Conservation (phyloP, 2,113 vertebrate genomes). For the Labeo rohita region DNA sequence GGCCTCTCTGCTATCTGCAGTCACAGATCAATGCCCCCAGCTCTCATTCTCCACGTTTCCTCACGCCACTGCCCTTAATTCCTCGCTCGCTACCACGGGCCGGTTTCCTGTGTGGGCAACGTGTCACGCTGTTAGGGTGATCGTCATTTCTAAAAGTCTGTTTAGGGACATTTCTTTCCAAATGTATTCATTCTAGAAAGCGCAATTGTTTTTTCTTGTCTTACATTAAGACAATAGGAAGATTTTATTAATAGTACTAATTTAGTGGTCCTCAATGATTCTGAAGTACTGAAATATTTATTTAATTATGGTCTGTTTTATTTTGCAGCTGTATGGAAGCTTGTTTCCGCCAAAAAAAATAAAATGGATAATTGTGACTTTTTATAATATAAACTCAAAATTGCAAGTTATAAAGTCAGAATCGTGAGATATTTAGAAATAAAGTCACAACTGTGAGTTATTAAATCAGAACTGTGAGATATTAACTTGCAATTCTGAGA, state of each 20-base stretch:
- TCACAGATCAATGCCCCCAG: constrained; percentile 73
- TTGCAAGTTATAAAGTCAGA: too few relatives aligned
- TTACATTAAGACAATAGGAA: neutral
- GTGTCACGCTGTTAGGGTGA: neutral
- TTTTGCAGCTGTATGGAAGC: neutral
- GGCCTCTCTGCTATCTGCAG: constrained; percentile 72
- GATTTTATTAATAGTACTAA: too few relatives aligned
- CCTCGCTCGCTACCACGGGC: neutral
- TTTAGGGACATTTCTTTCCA: neutral
- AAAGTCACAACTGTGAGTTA: too few relatives aligned
- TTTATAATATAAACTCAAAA: too few relatives aligned
- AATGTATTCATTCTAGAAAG: neutral
- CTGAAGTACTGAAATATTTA: neutral
- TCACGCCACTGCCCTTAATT: constrained; percentile 61
- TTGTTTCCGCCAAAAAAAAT: too few relatives aligned
- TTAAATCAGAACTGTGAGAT: too few relatives aligned
- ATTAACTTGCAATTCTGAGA: too few relatives aligned
- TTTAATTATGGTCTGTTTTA: neutral
- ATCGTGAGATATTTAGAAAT: too few relatives aligned
- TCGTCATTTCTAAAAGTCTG: neutral
- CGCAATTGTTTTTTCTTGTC: neutral
- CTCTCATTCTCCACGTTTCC: constrained; percentile 68
- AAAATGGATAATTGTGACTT: too few relatives aligned
- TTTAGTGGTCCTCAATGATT: neutral
- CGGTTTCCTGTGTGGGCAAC: constrained; percentile 1